phyloP scores from a whole-genome alignment of 2,888 invertebrate species.

The Ennomos quercinarius region DNA sequence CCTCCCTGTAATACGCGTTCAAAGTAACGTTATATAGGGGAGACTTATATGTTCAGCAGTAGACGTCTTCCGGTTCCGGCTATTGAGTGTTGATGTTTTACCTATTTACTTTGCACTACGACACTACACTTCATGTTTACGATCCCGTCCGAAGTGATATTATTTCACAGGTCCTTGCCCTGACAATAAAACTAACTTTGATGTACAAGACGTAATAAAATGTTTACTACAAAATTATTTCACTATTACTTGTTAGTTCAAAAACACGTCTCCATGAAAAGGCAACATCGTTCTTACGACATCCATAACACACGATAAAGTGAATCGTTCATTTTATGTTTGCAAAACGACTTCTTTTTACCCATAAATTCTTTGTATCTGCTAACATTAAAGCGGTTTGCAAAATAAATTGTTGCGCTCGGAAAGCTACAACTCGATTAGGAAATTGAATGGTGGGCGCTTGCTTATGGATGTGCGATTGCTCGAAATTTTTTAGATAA shows the following conservation, averaged over 20 bases:
- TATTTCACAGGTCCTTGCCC: background rate
- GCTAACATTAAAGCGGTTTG: constrained; percentile 28
- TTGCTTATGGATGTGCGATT: too few relatives aligned
- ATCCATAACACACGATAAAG: constrained; percentile 35
- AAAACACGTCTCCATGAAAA: constrained; percentile 19
- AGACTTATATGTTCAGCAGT: too few relatives aligned
- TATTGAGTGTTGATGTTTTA: too few relatives aligned
- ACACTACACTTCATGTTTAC: too few relatives aligned
- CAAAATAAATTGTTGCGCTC: constrained; percentile 22
- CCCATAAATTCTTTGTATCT: constrained; percentile 31
- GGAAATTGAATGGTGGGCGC: constrained; percentile 9
- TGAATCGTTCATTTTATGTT: constrained; percentile 27
- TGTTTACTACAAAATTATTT: constrained; percentile 14
- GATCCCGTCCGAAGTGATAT: too few relatives aligned
- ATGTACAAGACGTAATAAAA: background rate
- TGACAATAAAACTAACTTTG: background rate
- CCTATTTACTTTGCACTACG: too few relatives aligned
- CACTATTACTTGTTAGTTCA: constrained; percentile 9
- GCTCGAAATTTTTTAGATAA: too few relatives aligned
- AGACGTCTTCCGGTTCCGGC: too few relatives aligned
- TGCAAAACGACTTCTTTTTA: constrained; percentile 18
- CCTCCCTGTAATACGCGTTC: too few relatives aligned
- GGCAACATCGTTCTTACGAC: constrained; percentile 10
- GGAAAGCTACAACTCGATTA: constrained; percentile 27
- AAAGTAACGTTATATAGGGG: too few relatives aligned